These are phyloP conservation scores for Eulemur macaco DNA, from an alignment of 2,113 vertebrate species.

Conservation along the genomic window DNA sequence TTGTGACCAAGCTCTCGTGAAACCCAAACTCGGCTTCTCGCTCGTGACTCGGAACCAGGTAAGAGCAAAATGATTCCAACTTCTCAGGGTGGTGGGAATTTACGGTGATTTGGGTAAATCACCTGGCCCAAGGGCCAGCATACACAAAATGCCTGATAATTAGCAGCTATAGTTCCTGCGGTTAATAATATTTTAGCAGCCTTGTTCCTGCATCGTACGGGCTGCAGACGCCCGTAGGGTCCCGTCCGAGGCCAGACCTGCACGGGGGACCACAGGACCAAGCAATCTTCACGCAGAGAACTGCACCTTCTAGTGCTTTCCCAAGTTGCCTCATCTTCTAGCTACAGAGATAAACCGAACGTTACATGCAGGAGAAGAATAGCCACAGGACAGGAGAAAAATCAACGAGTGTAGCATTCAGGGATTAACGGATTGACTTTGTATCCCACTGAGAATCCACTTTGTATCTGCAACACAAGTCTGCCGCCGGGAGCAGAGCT, in stretches of 20 bases:
- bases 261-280: too few relatives aligned
- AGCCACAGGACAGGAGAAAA: not conserved
- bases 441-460: not conserved
- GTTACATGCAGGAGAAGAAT: not conserved
- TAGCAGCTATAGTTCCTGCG: not conserved
- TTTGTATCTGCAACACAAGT: not conserved
- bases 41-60: not conserved
- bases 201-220: not conserved
- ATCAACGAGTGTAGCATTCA: not conserved
- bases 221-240: not conserved
- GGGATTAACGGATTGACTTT: not conserved
- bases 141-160: not conserved
- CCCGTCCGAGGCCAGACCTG: not conserved
- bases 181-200: not conserved
- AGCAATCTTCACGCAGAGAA: not conserved
- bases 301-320: not conserved
- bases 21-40: too few relatives aligned
- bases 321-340: not conserved
- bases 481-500: not conserved
- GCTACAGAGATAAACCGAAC: not conserved
- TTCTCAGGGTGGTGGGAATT: not conserved
- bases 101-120: not conserved
- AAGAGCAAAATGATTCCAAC: not conserved
- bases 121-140: accelerated
- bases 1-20: too few relatives aligned